A percentile compares a stretch with the other conserved stretches of the same genome.
These are phyloP conservation scores for Parascotia fuliginaria DNA, from an alignment of 2,888 invertebrate genomes.

Conservation along the genomic window DNA sequence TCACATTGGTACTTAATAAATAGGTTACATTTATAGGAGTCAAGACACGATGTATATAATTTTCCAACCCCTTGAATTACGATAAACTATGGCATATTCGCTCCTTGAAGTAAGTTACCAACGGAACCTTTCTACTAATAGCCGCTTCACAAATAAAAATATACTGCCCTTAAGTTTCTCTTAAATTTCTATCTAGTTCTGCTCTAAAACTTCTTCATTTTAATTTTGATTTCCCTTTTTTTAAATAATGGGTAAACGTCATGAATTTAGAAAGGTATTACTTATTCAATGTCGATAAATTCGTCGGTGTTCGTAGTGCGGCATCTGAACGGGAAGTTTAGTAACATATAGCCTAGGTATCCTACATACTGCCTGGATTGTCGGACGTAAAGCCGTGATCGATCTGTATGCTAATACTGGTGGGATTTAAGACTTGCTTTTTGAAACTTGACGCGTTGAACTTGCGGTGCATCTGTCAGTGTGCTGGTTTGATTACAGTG, in stretches of 20 bases:
- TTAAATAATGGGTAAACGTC: neutral
- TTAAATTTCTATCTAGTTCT: too few species aligned
- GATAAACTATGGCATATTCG: too few species aligned
- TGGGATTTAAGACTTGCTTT: constrained; percentile 37
- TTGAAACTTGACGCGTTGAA: constrained; percentile 20
- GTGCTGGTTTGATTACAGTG: neutral
- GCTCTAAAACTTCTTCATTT: too few species aligned
- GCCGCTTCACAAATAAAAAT: too few species aligned
- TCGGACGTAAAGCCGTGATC: constrained; percentile 33
- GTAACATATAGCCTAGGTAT: neutral
- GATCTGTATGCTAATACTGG: constrained; percentile 39
- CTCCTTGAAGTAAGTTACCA: too few species aligned
- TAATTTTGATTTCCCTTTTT: too few species aligned
- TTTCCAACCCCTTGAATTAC: too few species aligned
- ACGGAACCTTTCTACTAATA: too few species aligned
- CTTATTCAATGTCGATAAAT: neutral
- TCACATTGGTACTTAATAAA: too few species aligned
- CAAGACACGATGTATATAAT: too few species aligned
- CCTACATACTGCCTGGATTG: constrained; percentile 16
- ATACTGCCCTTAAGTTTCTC: too few species aligned
- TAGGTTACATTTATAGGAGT: too few species aligned
- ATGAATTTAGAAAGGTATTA: neutral
- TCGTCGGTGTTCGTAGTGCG: neutral
- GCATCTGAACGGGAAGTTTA: neutral
- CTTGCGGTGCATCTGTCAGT: neutral